Evolutionary conservation across 2,113 vertebrate species (phyloP).

Genomic region (Oxyruncus cristatus): DNA sequence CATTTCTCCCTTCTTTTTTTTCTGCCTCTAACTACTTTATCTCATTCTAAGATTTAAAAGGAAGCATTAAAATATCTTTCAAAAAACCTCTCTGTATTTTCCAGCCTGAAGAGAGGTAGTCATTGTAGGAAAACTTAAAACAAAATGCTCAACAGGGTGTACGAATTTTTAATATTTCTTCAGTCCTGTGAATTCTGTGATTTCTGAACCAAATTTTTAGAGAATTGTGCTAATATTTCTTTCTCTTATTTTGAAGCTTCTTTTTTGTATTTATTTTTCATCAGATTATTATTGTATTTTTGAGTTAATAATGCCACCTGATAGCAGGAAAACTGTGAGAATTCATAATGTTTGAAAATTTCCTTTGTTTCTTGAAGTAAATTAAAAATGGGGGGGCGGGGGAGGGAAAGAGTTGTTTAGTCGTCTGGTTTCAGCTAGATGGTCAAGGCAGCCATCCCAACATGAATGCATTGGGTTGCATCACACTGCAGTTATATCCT

Average conservation of each 20-base stretch:
- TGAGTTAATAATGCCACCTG: background rate
- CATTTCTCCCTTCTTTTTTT: rapidly evolving
- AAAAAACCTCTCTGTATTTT: background rate
- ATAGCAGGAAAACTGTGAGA: background rate
- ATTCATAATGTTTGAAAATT: background rate
- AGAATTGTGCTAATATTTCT: background rate
- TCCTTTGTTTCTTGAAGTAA: background rate
- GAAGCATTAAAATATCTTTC: background rate
- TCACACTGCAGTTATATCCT: background rate
- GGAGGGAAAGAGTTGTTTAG: background rate
- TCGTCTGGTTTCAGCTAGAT: background rate
- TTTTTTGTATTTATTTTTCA: background rate
- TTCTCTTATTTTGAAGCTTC: background rate
- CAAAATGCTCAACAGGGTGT: background rate
- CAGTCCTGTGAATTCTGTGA: background rate
- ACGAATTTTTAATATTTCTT: background rate
- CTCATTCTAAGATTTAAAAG: background rate
- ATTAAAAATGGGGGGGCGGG: background rate
- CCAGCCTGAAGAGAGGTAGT: background rate
- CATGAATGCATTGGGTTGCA: rapidly evolving
- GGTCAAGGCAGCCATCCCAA: background rate
- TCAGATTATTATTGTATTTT: background rate
- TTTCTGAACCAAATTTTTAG: background rate
- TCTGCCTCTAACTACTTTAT: background rate
- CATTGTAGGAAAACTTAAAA: background rate